These are phyloP conservation scores for Chironomus tepperi DNA, from an alignment of 1,140 invertebrate species.

Conservation along the genomic window DNA sequence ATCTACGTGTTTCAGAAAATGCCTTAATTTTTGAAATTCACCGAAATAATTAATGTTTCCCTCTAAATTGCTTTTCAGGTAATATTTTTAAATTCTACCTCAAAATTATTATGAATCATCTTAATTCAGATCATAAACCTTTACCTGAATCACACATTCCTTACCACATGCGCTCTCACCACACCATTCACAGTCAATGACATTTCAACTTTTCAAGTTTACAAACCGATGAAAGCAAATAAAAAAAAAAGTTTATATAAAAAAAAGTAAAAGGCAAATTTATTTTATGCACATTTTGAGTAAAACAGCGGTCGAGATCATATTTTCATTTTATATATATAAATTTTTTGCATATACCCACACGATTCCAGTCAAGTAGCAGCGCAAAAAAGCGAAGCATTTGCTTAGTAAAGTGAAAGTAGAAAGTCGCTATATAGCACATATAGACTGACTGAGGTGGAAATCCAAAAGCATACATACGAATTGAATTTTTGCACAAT, in stretches of 20 bases:
- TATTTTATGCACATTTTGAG: constrained; percentile 2
- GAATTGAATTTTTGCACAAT: neutral
- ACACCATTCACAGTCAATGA: too few relatives aligned
- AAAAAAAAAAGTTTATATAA: neutral
- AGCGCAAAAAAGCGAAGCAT: neutral
- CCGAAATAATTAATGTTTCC: too few relatives aligned
- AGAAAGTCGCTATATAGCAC: neutral
- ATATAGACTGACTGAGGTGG: neutral
- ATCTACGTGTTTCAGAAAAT: too few relatives aligned
- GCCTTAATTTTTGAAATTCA: too few relatives aligned
- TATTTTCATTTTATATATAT: neutral
- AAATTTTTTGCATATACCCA: neutral
- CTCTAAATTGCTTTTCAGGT: too few relatives aligned
- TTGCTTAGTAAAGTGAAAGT: neutral
- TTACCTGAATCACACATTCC: too few relatives aligned
- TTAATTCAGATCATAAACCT: too few relatives aligned
- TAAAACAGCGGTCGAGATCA: neutral
- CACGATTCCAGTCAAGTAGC: neutral
- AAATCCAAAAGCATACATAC: neutral
- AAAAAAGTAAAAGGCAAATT: constrained; percentile 7
- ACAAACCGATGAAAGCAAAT: neutral
- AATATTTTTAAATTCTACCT: too few relatives aligned
- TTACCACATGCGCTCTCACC: too few relatives aligned
- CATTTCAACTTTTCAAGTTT: too few relatives aligned
- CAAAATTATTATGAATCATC: too few relatives aligned